Conservation (phyloP, 2,797 vertebrate genomes). For the Acomys russatus region DNA sequence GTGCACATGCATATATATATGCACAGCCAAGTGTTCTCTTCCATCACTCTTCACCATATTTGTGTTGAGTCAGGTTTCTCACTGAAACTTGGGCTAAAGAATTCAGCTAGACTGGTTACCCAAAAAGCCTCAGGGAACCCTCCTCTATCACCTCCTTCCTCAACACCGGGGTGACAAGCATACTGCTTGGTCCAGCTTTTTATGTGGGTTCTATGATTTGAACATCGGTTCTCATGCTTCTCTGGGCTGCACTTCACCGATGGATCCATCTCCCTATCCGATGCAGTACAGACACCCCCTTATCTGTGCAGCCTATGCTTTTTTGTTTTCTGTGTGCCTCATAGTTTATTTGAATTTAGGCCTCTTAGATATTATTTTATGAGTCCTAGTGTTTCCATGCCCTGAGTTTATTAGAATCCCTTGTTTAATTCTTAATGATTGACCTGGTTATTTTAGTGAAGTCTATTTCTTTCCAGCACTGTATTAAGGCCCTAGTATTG, state of each 20-base stretch:
- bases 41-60: neutral
- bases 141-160: accelerated
- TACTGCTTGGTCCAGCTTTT: neutral
- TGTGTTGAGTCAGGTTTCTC: neutral
- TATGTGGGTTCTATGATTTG: neutral
- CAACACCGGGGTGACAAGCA: neutral
- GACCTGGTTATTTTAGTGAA: neutral
- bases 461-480: neutral
- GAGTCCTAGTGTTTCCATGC: neutral
- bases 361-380: neutral
- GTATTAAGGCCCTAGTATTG: neutral
- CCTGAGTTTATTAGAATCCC: neutral
- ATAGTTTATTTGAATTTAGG: neutral
- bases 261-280: neutral
- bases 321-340: neutral
- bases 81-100: neutral
- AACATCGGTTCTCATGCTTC: neutral
- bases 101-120: neutral
- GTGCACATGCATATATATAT: too few relatives aligned
- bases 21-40: neutral
- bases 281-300: neutral
- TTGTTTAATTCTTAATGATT: neutral
- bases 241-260: neutral
- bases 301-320: neutral
- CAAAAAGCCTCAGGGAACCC: neutral